Evolutionary conservation across 2,888 invertebrate genomes (phyloP).

Genomic region (Anaspis maculata): DNA sequence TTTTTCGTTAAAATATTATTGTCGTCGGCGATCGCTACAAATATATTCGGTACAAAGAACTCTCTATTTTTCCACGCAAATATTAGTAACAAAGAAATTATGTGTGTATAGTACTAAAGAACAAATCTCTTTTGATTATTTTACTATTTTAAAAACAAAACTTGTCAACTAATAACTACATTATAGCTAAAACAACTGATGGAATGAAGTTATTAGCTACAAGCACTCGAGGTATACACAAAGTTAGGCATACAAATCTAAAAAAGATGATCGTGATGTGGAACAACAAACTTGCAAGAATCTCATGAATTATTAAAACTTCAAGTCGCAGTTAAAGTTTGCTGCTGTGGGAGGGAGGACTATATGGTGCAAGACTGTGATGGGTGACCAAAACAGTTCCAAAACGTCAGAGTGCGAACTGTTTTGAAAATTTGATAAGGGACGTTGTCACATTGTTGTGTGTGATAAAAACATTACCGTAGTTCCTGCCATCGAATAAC

Average conservation of each 20-base stretch:
- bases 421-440: slow-evolving; percentile 31
- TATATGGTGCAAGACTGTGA: background rate
- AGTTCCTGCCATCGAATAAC: background rate
- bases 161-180: slow-evolving; percentile 14
- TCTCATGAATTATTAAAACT: slow-evolving; percentile 16
- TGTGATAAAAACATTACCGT: slow-evolving; percentile 7
- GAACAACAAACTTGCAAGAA: slow-evolving; percentile 13
- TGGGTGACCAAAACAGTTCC: slow-evolving; percentile 21
- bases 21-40: too few relatives aligned
- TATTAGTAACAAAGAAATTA: too few relatives aligned
- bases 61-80: too few relatives aligned
- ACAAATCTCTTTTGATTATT: too few relatives aligned
- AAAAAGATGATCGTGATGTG: slow-evolving; percentile 1
- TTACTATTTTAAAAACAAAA: slow-evolving; percentile 3
- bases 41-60: too few relatives aligned
- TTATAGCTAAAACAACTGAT: background rate
- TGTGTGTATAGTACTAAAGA: too few relatives aligned
- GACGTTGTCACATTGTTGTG: slow-evolving; percentile 5
- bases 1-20: too few relatives aligned
- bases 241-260: slow-evolving; percentile 9
- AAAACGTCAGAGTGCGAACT: slow-evolving; percentile 25
- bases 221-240: slow-evolving; percentile 6
- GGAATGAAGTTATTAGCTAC: slow-evolving; percentile 13
- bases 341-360: slow-evolving; percentile 20
- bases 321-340: slow-evolving; percentile 22